These are phyloP conservation scores for Tricholaema leucomelas DNA, from an alignment of 2,113 vertebrate genomes.

Conservation along the genomic window DNA sequence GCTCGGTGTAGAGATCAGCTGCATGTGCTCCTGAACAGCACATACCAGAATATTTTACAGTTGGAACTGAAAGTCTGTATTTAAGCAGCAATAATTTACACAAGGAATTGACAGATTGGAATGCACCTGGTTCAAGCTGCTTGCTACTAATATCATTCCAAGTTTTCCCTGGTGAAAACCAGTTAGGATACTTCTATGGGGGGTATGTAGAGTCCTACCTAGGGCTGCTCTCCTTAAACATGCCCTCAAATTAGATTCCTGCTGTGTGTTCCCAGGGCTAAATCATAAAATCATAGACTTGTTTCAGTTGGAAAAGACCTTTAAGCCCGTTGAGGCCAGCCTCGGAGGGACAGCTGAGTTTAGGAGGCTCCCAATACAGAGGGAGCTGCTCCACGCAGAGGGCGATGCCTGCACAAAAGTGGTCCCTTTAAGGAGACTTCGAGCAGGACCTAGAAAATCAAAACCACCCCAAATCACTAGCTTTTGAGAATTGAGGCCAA, in stretches of 20 bases:
- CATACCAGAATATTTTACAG: constrained; percentile 18
- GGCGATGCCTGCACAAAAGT: rapidly evolving
- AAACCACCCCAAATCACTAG: background rate
- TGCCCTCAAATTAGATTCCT: background rate
- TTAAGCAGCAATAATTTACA: constrained; percentile 40
- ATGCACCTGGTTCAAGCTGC: constrained; percentile 37
- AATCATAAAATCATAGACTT: background rate
- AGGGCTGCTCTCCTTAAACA: background rate
- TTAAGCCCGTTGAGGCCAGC: too few relatives aligned
- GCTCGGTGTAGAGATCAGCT: background rate
- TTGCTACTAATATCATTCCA: constrained; percentile 5
- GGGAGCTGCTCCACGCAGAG: too few relatives aligned
- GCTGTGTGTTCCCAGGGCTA: background rate
- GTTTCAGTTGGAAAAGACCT: too few relatives aligned
- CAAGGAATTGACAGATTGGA: constrained; percentile 47
- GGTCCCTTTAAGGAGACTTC: background rate
- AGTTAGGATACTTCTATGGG: background rate
- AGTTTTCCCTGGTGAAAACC: constrained; percentile 3
- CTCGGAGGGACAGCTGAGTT: too few relatives aligned
- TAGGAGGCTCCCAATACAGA: too few relatives aligned
- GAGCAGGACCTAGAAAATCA: background rate
- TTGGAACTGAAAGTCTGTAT: constrained; percentile 24
- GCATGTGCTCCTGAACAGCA: background rate
- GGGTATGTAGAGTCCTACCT: background rate
- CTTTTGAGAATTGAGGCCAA: constrained; percentile 4